Percentiles rank a stretch among this genome's conserved stretches.
phyloP scores from a whole-genome alignment of 2,797 vertebrate species.

The Falco biarmicus region DNA sequence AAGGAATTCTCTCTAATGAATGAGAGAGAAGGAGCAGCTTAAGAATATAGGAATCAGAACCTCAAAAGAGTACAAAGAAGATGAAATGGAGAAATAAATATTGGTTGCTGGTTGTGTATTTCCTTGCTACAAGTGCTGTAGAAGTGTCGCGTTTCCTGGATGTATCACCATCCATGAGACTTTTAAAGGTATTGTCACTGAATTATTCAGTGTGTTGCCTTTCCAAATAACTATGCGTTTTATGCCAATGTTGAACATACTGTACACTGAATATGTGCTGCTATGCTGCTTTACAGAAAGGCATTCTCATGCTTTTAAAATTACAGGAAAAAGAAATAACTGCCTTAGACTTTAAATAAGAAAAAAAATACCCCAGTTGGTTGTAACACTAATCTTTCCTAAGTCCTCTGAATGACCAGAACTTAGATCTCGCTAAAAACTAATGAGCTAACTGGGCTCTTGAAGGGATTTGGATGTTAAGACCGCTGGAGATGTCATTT shows the following conservation, averaged over 20 bases:
- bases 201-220: slow-evolving; percentile 45
- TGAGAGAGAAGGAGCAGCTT: not conserved
- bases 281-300: not conserved
- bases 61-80: not conserved
- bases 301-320: not conserved
- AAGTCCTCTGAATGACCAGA: not conserved
- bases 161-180: not conserved
- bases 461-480: not conserved
- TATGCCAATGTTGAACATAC: not conserved
- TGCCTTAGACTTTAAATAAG: not conserved
- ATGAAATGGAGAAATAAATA: not conserved
- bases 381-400: not conserved
- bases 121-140: not conserved
- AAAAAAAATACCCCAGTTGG: fast-evolving
- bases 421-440: not conserved
- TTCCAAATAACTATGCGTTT: not conserved
- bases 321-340: not conserved
- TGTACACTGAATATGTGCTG: not conserved
- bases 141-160: not conserved
- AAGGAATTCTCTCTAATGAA: not conserved
- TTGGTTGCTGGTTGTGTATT: not conserved
- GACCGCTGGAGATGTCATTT: not conserved
- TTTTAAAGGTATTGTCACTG: not conserved
- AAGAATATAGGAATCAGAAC: not conserved
- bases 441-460: not conserved